Conservation (phyloP, 2,113 vertebrate genomes). For the Chloropsis hardwickii region DNA sequence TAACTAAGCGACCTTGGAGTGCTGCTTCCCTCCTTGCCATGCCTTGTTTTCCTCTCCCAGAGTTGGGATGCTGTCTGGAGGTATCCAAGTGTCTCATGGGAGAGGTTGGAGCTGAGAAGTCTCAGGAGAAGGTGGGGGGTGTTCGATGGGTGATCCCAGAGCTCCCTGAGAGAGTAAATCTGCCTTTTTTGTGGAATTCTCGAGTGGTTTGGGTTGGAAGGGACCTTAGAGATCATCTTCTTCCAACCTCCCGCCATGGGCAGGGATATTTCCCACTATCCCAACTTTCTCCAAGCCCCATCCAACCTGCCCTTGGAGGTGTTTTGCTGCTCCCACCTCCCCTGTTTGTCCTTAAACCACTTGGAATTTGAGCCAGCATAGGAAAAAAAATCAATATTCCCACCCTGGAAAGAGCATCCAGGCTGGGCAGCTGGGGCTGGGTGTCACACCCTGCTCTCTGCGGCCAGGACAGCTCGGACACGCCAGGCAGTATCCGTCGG, state of each 20-base stretch:
- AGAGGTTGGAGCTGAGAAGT: rapidly evolving
- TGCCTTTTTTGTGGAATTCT: background rate
- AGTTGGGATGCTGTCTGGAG: background rate
- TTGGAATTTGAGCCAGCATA: background rate
- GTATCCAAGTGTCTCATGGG: rapidly evolving
- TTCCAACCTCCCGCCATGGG: background rate
- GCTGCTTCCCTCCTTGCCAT: background rate
- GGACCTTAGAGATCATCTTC: too few relatives aligned
- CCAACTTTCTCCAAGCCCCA: background rate
- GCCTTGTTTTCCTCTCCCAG: background rate
- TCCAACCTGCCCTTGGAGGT: background rate
- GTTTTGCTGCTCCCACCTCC: background rate
- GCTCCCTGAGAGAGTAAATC: background rate
- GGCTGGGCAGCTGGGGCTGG: background rate
- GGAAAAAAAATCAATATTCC: background rate
- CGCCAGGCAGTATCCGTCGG: rapidly evolving
- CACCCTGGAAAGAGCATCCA: background rate
- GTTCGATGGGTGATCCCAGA: background rate
- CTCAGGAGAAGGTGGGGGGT: background rate
- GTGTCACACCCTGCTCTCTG: background rate
- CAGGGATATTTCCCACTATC: background rate
- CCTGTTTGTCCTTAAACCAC: background rate
- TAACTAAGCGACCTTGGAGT: background rate
- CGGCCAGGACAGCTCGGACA: background rate
- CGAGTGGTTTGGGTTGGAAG: background rate